Percentiles rank a stretch among this genome's conserved stretches.
These are phyloP conservation scores for Chymomyza fuscimana DNA, from an alignment of 2,888 invertebrate genomes.

Conservation along the genomic window DNA sequence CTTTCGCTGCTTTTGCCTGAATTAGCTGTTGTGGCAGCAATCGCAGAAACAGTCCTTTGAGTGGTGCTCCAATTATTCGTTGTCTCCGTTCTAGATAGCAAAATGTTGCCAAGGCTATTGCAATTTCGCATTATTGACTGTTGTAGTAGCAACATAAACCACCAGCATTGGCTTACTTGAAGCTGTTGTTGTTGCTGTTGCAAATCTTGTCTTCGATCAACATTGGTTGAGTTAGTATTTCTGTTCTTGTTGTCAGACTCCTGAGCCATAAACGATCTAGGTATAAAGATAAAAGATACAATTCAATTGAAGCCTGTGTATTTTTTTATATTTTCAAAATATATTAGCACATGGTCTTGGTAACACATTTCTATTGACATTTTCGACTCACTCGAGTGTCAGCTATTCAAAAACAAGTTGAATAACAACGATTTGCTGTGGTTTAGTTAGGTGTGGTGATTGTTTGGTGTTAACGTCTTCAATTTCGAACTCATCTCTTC, in stretches of 20 bases:
- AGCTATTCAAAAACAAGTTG: constrained; percentile 47
- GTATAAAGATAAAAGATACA: constrained; percentile 4
- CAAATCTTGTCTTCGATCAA: background rate
- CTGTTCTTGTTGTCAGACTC: constrained; percentile 36
- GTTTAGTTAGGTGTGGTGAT: constrained; percentile 19
- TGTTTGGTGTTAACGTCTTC: constrained; percentile 40
- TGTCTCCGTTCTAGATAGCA: constrained; percentile 23
- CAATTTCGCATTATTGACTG: constrained; percentile 68
- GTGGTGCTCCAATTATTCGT: constrained; percentile 12
- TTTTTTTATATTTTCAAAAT: background rate
- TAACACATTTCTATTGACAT: constrained; percentile 47
- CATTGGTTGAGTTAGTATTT: constrained; percentile 15
- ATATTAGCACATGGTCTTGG: constrained; percentile 24
- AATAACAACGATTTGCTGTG: constrained; percentile 39
- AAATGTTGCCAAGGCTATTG: constrained; percentile 31
- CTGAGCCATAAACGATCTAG: constrained; percentile 74
- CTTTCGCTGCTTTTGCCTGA: constrained; percentile 20
- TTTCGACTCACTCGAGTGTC: constrained; percentile 77
- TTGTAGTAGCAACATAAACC: constrained; percentile 78
- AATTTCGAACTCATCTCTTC: constrained; percentile 37
- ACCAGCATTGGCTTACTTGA: constrained; percentile 76
- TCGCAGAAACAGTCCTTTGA: constrained; percentile 6
- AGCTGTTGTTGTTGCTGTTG: constrained; percentile 54
- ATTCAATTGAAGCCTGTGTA: background rate
- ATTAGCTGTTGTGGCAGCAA: background rate